Evolutionary conservation across 2,797 vertebrate species (phyloP).

Genomic region (Crenuchus spilurus): DNA sequence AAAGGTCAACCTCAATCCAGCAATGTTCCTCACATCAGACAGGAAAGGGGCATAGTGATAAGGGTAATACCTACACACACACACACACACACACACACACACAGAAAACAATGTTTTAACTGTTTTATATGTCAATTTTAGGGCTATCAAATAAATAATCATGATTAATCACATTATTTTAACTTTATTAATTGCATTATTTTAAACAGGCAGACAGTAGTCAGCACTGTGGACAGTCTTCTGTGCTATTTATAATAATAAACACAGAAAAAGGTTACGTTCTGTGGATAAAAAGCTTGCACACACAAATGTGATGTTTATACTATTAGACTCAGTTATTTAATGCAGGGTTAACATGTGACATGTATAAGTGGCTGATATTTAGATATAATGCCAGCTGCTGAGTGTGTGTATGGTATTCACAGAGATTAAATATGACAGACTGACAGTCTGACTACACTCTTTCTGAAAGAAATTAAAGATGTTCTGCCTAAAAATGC

Average conservation of each 20-base stretch:
- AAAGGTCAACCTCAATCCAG: constrained; percentile 85
- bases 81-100: not conserved
- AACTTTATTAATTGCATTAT: too few species aligned
- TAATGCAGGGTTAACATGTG: not conserved
- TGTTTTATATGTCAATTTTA: too few species aligned
- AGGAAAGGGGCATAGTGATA: constrained; percentile 96
- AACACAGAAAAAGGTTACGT: too few species aligned
- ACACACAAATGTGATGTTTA: too few species aligned
- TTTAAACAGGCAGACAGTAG: too few species aligned
- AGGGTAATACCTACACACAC: constrained; percentile 97
- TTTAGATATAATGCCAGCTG: not conserved
- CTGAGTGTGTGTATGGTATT: not conserved
- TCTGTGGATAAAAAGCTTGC: too few species aligned
- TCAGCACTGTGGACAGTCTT: too few species aligned
- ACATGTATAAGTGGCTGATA: not conserved
- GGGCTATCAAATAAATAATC: too few species aligned
- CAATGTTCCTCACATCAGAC: constrained; percentile 90
- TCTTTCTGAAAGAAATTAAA: not conserved
- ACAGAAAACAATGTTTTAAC: not conserved
- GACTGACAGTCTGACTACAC: not conserved
- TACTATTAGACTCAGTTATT: too few species aligned
- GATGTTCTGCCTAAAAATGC: too few species aligned
- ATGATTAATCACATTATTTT: too few species aligned
- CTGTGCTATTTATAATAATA: too few species aligned
- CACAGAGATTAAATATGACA: not conserved